These are phyloP conservation scores for Chesias legatella DNA, from an alignment of 2,888 invertebrate genomes.

Conservation along the genomic window DNA sequence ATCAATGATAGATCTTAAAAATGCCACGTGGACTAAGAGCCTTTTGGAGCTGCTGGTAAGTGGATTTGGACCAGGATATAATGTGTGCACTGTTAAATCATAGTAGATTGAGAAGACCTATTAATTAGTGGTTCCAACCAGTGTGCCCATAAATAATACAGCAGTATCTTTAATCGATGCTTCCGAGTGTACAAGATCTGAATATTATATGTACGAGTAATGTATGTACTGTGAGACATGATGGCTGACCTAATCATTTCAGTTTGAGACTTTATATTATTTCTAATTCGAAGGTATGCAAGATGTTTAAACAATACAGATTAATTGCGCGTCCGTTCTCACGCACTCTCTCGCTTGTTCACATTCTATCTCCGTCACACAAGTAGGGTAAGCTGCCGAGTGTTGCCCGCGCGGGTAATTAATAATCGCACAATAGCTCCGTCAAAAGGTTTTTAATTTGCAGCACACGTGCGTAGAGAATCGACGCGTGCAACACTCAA, in stretches of 20 bases:
- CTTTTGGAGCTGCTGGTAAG: constrained; percentile 8
- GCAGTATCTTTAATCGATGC: too few relatives aligned
- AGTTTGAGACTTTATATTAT: constrained; percentile 3
- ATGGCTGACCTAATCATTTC: too few relatives aligned
- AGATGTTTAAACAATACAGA: constrained; percentile 38
- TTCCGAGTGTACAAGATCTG: too few relatives aligned
- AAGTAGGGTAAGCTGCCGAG: constrained; percentile 27
- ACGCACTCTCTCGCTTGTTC: constrained; percentile 33
- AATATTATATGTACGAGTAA: too few relatives aligned
- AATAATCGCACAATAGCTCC: constrained; percentile 52
- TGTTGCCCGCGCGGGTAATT: constrained; percentile 51
- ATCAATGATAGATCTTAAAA: constrained; percentile 51
- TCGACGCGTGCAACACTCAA: constrained; percentile 53
- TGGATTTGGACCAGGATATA: constrained; percentile 5
- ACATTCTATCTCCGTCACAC: constrained; percentile 55
- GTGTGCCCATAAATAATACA: too few relatives aligned
- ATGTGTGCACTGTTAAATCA: constrained; percentile 6
- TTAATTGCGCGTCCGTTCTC: constrained; percentile 56
- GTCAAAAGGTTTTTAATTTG: constrained; percentile 71
- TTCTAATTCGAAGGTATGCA: constrained; percentile 25
- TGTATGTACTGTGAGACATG: too few relatives aligned
- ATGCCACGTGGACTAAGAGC: constrained; percentile 56
- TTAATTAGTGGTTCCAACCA: too few relatives aligned
- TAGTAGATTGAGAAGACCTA: too few relatives aligned
- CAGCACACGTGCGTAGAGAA: constrained; percentile 67